Conservation (phyloP, 35 echinoderm and acorn worm genomes). For the Diadema setosum region DNA sequence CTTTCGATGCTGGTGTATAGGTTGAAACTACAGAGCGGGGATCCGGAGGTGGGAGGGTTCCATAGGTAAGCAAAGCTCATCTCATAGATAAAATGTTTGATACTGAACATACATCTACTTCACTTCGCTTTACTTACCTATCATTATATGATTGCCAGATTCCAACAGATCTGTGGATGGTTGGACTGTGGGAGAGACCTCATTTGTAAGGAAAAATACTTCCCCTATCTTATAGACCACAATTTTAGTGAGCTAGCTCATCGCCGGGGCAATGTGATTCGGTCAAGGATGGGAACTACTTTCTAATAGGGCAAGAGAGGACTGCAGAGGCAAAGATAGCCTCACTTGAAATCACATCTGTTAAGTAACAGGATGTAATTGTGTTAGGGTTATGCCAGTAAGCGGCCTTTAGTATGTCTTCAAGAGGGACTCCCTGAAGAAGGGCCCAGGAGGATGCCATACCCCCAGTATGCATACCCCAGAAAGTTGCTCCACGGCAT, state of each 20-base stretch:
- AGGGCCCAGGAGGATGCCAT: neutral
- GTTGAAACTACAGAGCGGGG: neutral
- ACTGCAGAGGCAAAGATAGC: neutral
- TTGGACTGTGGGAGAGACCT: neutral
- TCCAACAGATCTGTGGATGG: neutral
- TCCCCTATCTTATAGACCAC: neutral
- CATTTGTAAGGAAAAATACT: neutral
- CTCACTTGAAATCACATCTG: neutral
- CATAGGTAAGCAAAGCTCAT: neutral
- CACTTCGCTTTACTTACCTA: neutral
- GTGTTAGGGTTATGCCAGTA: neutral
- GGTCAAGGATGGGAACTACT: neutral
- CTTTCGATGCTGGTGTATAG: neutral
- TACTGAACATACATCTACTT: neutral
- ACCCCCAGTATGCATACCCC: neutral
- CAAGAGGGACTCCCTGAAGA: neutral
- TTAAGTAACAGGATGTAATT: neutral
- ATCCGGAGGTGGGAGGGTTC: neutral
- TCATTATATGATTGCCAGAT: neutral
- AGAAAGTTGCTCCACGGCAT: too few species aligned
- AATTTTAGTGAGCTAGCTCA: neutral
- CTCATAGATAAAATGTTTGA: too few species aligned
- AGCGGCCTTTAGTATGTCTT: neutral
- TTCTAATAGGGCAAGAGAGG: neutral
- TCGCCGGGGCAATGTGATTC: neutral